Base-by-base conservation (phyloP, 2,888 invertebrate genomes). In the Ommatoiulus sabulosus region DNA sequence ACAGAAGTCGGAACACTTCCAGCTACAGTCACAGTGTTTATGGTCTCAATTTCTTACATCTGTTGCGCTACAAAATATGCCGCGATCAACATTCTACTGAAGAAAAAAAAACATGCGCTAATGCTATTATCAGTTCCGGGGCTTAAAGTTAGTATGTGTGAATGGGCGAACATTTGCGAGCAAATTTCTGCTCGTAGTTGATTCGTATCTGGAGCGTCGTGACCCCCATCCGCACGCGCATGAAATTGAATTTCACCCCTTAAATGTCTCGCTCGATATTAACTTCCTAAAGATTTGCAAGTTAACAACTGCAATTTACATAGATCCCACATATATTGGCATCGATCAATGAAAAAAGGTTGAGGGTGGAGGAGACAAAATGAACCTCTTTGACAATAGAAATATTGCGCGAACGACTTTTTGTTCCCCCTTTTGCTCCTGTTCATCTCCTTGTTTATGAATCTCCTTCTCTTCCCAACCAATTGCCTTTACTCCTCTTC, bases 261-360 rank as follows among this genome's bases (percentile, higher is more conserved):
- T 80, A 80, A 80, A 80, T 80, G 80, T 80, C 80, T 80, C 35
- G 12, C 35, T 80, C 35, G 86, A 87, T 87, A 87, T 87, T 87
- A 87, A 87, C 72, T 87, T 72, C 43, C 80, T 43, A 43, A 72
- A 80, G 87, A 87, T 87, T 80, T 87, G 87, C 87, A 87, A 87
- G 87, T 87, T 87, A 87, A 87, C 87, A 87, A 72, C 80, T 2
- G 80, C 87, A 52, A 87, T 87, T 87, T 87, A 80, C 87, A 80
- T 80, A 80, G 86, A 86, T 86, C 86, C 48, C 46, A 80, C 35
- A 35, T 35, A 80, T 24, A 80, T 80, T 80, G 80, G 35, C 80
- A 15, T 80, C 80, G 80, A 24, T 80, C 80, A 35, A 80, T 80
- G 10, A 15, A 80, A 80, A 72, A 80, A 80, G 80, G 80, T 80